phyloP scores from a whole-genome alignment of 1,140 invertebrate species.

The Harpegnathos saltator region DNA sequence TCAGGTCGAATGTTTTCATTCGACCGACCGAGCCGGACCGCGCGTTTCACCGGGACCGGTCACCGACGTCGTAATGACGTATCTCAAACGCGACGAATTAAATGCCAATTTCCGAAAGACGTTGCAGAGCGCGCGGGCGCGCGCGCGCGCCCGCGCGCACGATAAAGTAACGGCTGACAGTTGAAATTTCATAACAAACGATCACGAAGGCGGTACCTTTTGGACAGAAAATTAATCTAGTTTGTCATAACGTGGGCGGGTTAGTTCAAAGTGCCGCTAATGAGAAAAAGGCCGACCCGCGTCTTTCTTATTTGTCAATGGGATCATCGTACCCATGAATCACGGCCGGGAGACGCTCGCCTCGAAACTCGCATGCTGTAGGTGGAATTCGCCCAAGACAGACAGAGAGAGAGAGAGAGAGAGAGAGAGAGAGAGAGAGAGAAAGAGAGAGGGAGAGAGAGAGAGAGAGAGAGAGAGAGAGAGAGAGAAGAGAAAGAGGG shows the following conservation, averaged over 20 bases:
- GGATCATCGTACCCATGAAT: conserved; percentile 82
- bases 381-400: conserved; percentile 34
- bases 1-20: neutral
- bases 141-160: too few species aligned
- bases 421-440: neutral
- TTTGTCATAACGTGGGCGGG: conserved; percentile 86
- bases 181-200: conserved; percentile 86
- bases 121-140: conserved; percentile 36
- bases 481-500: neutral
- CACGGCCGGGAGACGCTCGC: conserved; percentile 71
- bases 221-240: conserved; percentile 86
- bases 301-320: conserved; percentile 85
- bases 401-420: neutral
- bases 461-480: neutral
- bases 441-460: neutral
- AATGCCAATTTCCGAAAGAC: conserved; percentile 63
- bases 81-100: conserved; percentile 57
- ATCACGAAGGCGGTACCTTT: conserved; percentile 80
- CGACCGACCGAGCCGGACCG: neutral
- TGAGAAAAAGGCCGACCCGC: conserved; percentile 84
- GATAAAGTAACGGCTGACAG: conserved; percentile 79
- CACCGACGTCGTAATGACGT: conserved; percentile 49
- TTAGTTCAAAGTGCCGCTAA: conserved; percentile 86
- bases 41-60: conserved; percentile 12
- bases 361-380: conserved; percentile 58